Evolutionary conservation across 2,888 invertebrate species (phyloP).

Genomic region (Zygaena filipendulae): DNA sequence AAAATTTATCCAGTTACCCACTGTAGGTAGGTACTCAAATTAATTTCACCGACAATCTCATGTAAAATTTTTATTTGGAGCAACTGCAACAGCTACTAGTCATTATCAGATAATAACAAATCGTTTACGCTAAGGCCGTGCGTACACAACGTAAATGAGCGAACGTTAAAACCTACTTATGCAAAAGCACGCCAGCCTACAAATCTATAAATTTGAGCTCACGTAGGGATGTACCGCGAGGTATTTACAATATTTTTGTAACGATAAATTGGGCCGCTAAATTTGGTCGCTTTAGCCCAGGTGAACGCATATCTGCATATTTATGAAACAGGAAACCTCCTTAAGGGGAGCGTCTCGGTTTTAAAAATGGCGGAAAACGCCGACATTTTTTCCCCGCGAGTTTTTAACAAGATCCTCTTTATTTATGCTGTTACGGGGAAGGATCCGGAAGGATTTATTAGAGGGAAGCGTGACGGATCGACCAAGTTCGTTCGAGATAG

Average conservation of each 20-base stretch:
- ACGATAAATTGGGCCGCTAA: conserved; percentile 61
- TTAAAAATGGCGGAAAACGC: conserved; percentile 58
- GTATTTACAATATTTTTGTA: conserved; percentile 64
- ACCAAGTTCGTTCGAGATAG: conserved; percentile 39
- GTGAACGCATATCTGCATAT: conserved; percentile 67
- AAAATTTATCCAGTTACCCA: too few species aligned
- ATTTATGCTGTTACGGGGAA: conserved; percentile 58
- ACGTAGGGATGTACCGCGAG: conserved; percentile 39
- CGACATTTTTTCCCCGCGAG: conserved; percentile 49
- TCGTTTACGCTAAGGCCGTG: conserved; percentile 42
- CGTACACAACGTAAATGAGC: conserved; percentile 40
- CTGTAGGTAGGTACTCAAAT: too few species aligned
- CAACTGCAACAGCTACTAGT: too few species aligned
- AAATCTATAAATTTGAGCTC: conserved; percentile 56
- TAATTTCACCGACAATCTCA: too few species aligned
- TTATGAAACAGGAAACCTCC: conserved; percentile 56
- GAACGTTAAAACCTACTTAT: conserved; percentile 41
- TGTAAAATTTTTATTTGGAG: too few species aligned
- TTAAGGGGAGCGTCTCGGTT: conserved; percentile 53
- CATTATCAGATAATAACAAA: conserved; percentile 43
- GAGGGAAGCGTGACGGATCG: conserved; percentile 58
- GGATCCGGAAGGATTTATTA: conserved; percentile 49
- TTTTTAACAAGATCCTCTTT: conserved; percentile 65
- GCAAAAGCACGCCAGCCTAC: conserved; percentile 51
- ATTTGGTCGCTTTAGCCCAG: conserved; percentile 59